A percentile compares a stretch with the other conserved stretches of the same genome.
Evolutionary conservation across 1,140 invertebrate species (phyloP).

Genomic region (Planococcus citri): DNA sequence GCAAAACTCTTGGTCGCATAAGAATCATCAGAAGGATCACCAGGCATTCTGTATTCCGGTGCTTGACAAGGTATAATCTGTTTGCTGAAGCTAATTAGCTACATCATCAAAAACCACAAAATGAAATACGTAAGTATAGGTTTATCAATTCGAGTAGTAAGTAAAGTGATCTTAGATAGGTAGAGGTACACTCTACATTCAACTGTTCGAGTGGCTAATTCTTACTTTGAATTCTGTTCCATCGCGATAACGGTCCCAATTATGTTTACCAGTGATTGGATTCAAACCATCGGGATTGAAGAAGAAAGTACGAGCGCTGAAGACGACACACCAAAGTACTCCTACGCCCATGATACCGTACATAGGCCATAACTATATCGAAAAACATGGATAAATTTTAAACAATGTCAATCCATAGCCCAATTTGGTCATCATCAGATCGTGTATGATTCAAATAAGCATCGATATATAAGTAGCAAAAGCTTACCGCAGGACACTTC

Average conservation of each 20-base stretch:
- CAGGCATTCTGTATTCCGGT: not conserved
- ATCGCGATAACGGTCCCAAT: not conserved
- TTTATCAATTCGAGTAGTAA: no score
- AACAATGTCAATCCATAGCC: no score
- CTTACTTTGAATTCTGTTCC: not conserved
- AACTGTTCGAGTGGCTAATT: not conserved
- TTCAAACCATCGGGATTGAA: not conserved
- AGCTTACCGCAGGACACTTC: not conserved
- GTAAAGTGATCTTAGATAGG: no score
- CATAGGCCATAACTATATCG: not conserved
- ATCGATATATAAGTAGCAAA: not conserved
- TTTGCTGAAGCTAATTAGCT: no score
- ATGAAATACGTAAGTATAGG: no score
- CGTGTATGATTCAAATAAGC: no score
- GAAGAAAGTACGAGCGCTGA: not conserved
- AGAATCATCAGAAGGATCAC: not conserved
- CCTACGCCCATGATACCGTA: not conserved
- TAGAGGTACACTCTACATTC: not conserved
- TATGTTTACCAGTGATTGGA: not conserved
- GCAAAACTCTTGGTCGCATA: no score
- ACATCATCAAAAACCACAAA: no score
- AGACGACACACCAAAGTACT: not conserved
- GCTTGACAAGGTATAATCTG: not conserved
- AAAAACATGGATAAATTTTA: no score
- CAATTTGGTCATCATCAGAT: no score